phyloP scores from a whole-genome alignment of 2,797 vertebrate species.

The Chaunax sp. region DNA sequence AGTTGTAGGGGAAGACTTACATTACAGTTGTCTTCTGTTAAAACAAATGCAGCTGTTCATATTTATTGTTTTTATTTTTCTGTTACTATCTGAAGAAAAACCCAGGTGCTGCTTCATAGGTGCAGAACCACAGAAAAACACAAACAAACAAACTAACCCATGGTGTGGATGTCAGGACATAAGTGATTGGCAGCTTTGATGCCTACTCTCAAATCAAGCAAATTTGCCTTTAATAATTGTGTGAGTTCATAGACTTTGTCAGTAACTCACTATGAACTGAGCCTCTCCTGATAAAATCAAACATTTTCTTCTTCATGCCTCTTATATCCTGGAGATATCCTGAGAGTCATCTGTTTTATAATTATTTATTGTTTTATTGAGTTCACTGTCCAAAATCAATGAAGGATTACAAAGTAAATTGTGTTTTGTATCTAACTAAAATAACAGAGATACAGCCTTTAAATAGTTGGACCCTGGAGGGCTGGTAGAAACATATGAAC shows the following conservation, averaged over 20 bases:
- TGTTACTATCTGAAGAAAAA: no score
- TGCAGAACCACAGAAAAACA: no score
- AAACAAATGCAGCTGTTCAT: no score
- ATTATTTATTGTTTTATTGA: no score
- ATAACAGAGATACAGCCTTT: slow-evolving; percentile 8
- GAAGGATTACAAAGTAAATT: background rate
- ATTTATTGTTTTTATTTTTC: no score
- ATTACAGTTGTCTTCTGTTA: no score
- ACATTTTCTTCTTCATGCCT: background rate
- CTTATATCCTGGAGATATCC: background rate
- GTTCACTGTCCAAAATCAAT: background rate
- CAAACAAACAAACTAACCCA: no score
- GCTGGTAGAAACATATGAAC: slow-evolving; percentile 6
- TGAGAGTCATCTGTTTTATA: background rate
- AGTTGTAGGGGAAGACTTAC: no score
- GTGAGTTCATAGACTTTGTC: background rate
- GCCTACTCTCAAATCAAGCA: slow-evolving; percentile 19
- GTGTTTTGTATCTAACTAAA: slow-evolving; percentile 1
- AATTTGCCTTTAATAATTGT: slow-evolving; percentile 8
- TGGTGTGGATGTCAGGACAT: no score
- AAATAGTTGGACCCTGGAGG: background rate
- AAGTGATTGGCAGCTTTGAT: slow-evolving; percentile 45
- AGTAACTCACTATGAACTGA: slow-evolving; percentile 9
- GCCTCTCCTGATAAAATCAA: background rate
- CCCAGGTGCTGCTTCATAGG: no score